Evolutionary conservation across 1,140 invertebrate species (phyloP).

Genomic region (Cydia fagiglandana): DNA sequence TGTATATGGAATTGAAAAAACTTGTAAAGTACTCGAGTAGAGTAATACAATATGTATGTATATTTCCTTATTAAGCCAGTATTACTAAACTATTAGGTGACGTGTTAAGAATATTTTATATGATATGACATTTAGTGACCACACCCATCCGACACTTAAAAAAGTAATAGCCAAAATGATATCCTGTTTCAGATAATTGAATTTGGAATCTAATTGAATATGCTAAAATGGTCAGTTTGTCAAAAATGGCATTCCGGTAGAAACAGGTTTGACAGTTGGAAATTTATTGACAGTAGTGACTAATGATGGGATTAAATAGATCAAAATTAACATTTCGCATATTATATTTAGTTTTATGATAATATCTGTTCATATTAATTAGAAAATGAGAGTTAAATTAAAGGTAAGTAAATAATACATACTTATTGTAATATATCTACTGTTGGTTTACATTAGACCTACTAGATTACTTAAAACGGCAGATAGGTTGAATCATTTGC

Average conservation of each 20-base stretch:
- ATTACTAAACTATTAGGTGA: neutral
- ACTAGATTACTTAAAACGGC: no score
- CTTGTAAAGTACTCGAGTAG: neutral
- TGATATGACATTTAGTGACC: constrained; percentile 11
- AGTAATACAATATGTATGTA: constrained; percentile 1
- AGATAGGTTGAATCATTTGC: no score
- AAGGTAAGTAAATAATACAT: no score
- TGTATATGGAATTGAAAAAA: no score
- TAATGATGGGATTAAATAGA: neutral
- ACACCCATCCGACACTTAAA: neutral
- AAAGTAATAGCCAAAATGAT: neutral
- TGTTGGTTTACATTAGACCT: no score
- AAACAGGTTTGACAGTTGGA: neutral
- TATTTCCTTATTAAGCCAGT: neutral
- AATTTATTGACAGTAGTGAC: neutral
- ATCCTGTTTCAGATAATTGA: neutral
- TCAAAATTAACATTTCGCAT: no score
- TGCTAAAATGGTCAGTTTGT: neutral
- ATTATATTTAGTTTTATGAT: no score
- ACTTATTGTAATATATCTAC: no score
- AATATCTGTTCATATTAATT: no score
- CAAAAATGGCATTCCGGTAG: neutral
- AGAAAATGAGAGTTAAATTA: no score
- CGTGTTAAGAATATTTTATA: neutral
- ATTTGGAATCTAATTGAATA: constrained; percentile 1